Evolutionary conservation across 2,888 invertebrate genomes (phyloP).

Genomic region (Tinea pellionella): DNA sequence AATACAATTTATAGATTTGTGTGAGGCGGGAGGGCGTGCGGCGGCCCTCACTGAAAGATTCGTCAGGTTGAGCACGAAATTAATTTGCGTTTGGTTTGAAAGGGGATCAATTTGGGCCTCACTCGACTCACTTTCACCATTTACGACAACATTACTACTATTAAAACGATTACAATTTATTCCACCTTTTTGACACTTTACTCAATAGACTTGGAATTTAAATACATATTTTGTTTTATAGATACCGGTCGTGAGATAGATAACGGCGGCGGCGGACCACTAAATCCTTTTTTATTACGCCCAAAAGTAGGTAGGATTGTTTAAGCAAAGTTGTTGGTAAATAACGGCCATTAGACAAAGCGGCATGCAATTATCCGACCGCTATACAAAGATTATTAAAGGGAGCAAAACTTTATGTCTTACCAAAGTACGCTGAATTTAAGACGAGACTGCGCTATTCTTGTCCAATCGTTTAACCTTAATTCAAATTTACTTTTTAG

Average conservation of each 20-base stretch:
- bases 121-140: background rate
- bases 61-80: background rate
- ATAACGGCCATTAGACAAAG: conserved; percentile 1
- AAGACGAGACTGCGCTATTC: background rate
- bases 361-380: background rate
- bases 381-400: conserved; percentile 6
- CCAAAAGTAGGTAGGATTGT: background rate
- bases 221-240: too few species aligned
- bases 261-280: too few species aligned
- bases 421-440: background rate
- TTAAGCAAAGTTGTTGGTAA: background rate
- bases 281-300: background rate
- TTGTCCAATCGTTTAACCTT: background rate
- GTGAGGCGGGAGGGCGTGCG: background rate
- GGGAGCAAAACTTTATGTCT: conserved; percentile 2
- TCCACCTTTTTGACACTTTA: background rate
- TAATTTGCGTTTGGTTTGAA: background rate
- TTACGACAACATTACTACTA: background rate
- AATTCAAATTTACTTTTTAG: too few species aligned
- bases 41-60: background rate
- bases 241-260: too few species aligned
- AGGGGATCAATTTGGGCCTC: background rate
- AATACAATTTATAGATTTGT: background rate
- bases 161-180: background rate
- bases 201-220: too few species aligned